A percentile compares a stretch with the other conserved stretches of the same genome.
These are phyloP conservation scores for Rallus crepitans DNA, from an alignment of 2,797 vertebrate genomes.

Conservation along the genomic window DNA sequence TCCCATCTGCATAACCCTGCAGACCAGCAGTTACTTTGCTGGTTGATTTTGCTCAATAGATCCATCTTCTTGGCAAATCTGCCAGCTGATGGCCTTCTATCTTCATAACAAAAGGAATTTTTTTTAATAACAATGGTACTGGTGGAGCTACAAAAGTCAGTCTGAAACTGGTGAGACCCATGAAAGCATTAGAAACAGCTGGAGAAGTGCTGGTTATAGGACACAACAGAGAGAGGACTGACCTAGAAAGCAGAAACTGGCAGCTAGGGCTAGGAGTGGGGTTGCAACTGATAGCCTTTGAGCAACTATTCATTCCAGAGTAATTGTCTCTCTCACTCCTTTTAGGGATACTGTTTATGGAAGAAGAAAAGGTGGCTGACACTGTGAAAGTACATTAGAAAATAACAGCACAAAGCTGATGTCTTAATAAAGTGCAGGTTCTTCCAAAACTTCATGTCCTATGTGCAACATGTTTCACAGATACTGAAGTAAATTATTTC, in stretches of 20 bases:
- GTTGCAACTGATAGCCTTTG: background rate
- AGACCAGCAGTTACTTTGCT: background rate
- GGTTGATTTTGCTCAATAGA: background rate
- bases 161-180: background rate
- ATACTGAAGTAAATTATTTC: background rate
- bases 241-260: background rate
- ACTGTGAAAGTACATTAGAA: background rate
- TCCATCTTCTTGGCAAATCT: background rate
- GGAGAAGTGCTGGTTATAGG: background rate
- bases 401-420: background rate
- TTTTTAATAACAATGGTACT: background rate
- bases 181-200: background rate
- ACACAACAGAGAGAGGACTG: background rate
- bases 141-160: background rate
- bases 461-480: background rate
- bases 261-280: background rate
- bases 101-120: background rate
- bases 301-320: background rate
- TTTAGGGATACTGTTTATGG: background rate
- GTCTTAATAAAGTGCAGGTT: background rate
- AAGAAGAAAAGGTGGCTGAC: background rate
- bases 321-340: background rate
- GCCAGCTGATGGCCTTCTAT: background rate
- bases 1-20: background rate
- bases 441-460: background rate